phyloP scores from a whole-genome alignment of 2,113 vertebrate species.

The Cebus imitator region DNA sequence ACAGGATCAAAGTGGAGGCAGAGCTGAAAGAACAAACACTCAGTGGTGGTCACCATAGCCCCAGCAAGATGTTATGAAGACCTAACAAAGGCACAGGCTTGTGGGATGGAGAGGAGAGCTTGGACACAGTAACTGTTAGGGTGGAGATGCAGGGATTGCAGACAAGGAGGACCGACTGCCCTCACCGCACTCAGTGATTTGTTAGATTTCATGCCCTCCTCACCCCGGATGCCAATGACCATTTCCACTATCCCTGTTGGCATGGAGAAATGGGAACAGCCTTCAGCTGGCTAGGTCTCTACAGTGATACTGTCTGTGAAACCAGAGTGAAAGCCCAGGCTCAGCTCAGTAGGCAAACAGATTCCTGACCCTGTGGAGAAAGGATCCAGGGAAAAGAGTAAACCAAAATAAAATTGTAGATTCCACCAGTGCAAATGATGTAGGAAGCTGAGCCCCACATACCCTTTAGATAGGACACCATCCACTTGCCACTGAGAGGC shows the following conservation, averaged over 20 bases:
- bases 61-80: not conserved
- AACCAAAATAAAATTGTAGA: not conserved
- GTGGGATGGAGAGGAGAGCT: not conserved
- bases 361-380: not conserved
- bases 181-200: not conserved
- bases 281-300: not conserved
- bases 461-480: not conserved
- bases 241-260: not conserved
- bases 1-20: not conserved
- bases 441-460: not conserved
- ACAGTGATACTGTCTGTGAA: not conserved
- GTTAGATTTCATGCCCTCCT: not conserved
- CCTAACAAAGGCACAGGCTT: not conserved
- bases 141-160: not conserved
- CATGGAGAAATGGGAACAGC: not conserved
- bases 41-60: not conserved
- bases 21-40: not conserved
- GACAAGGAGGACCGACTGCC: not conserved
- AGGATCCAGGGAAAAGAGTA: not conserved
- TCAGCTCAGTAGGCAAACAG: not conserved
- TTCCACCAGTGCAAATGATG: too few species aligned
- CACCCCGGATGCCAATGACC: not conserved
- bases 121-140: not conserved
- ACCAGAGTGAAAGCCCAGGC: not conserved
- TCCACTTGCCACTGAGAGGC: not conserved